Conservation (phyloP, 2,797 vertebrate species). For the Pristis pectinata region DNA sequence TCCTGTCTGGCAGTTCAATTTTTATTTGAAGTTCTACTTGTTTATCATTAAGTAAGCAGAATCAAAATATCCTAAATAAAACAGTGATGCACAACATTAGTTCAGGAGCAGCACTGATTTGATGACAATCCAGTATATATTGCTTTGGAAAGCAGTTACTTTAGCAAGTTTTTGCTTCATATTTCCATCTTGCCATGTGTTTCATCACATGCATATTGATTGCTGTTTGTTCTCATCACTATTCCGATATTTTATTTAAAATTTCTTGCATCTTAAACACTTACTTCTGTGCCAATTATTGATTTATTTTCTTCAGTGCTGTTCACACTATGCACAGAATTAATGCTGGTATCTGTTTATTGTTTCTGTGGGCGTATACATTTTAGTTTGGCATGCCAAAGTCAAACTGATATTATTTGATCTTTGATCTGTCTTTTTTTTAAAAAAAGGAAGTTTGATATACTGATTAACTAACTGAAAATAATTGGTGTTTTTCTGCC, state of each 20-base stretch:
- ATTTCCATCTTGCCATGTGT: background rate
- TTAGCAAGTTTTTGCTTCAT: background rate
- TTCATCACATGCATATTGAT: background rate
- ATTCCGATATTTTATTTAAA: conserved; percentile 14
- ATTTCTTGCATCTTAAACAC: background rate
- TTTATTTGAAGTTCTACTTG: conserved; percentile 11
- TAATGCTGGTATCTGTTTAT: background rate
- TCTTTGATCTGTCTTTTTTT: background rate
- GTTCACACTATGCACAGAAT: background rate
- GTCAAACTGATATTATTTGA: background rate
- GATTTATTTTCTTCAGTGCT: background rate
- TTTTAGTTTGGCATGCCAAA: background rate
- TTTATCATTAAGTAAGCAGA: background rate
- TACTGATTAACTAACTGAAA: background rate
- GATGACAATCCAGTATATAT: background rate
- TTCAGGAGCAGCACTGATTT: background rate
- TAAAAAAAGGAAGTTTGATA: background rate
- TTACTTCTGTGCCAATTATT: background rate
- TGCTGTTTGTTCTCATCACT: background rate
- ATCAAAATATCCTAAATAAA: background rate
- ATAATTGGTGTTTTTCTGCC: background rate
- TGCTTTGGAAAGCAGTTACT: background rate
- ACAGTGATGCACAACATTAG: background rate
- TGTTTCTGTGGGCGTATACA: background rate
- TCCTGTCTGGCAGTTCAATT: background rate